Evolutionary conservation across 2,888 invertebrate species (phyloP).

Genomic region (Agrochola circellaris): DNA sequence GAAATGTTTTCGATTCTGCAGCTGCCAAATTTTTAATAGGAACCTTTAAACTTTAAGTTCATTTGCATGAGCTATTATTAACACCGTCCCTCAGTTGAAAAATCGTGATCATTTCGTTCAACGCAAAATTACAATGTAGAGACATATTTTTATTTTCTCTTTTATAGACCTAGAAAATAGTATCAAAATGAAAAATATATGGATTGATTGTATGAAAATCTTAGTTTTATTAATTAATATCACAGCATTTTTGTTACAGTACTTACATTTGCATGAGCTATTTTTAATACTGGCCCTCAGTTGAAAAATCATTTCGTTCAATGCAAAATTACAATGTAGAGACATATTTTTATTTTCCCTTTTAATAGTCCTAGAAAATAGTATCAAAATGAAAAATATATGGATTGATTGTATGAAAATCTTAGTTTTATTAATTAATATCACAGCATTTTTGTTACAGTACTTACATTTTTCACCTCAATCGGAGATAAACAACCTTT

Average conservation of each 20-base stretch:
- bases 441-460: slow-evolving; percentile 31
- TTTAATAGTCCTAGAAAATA: slow-evolving; percentile 72
- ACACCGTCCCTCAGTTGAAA: slow-evolving; percentile 42
- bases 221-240: slow-evolving; percentile 61
- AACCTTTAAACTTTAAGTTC: slow-evolving; percentile 22
- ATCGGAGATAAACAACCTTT: slow-evolving; percentile 78
- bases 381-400: slow-evolving; percentile 75
- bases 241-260: slow-evolving; percentile 27
- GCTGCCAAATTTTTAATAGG: slow-evolving; percentile 73
- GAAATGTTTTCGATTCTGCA: slow-evolving; percentile 50
- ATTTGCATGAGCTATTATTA: slow-evolving; percentile 46
- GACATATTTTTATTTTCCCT: slow-evolving; percentile 57
- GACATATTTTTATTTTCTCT: slow-evolving; percentile 57
- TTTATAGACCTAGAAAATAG: slow-evolving; percentile 72
- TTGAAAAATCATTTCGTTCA: slow-evolving; percentile 46
- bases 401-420: slow-evolving; percentile 67
- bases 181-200: slow-evolving; percentile 75
- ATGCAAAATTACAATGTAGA: slow-evolving; percentile 62
- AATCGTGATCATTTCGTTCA: slow-evolving; percentile 46
- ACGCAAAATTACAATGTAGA: slow-evolving; percentile 62
- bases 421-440: slow-evolving; percentile 60
- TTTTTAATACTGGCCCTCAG: slow-evolving; percentile 49
- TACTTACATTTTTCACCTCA: slow-evolving; percentile 15
- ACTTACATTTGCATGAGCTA: slow-evolving; percentile 29
- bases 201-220: slow-evolving; percentile 66